phyloP scores from a whole-genome alignment of 2,888 invertebrate genomes.

The Nymphalis c-album region DNA sequence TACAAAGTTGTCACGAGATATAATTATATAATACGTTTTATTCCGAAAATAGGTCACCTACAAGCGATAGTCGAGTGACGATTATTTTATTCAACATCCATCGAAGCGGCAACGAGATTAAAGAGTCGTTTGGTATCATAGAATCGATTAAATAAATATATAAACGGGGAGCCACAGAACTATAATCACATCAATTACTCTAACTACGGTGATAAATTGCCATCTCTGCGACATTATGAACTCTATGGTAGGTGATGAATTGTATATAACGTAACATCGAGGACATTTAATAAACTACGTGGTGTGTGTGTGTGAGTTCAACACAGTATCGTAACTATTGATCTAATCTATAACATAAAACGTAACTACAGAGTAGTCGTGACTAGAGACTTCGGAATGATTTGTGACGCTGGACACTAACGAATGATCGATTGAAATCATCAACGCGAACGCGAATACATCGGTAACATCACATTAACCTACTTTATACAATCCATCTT shows the following conservation, averaged over 20 bases:
- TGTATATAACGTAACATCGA: constrained; percentile 46
- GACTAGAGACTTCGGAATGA: constrained; percentile 70
- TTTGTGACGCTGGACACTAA: constrained; percentile 49
- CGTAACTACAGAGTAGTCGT: constrained; percentile 58
- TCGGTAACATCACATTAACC: constrained; percentile 61
- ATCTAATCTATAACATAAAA: constrained; percentile 64
- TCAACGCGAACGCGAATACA: constrained; percentile 43
- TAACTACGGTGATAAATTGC: constrained; percentile 63
- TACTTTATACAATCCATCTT: constrained; percentile 76
- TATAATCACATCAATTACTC: constrained; percentile 69
- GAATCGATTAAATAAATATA: constrained; percentile 43
- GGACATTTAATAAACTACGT: constrained; percentile 54
- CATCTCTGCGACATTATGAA: constrained; percentile 35
- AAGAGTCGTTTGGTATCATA: constrained; percentile 56
- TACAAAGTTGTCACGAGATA: constrained; percentile 58
- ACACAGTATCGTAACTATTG: constrained; percentile 56
- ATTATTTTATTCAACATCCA: constrained; percentile 64
- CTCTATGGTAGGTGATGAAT: constrained; percentile 18
- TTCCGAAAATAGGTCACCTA: constrained; percentile 63
- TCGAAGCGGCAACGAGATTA: constrained; percentile 67
- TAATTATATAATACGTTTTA: constrained; percentile 40
- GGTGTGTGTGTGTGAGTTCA: constrained; percentile 63
- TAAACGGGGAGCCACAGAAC: constrained; percentile 59
- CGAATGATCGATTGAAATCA: constrained; percentile 39
- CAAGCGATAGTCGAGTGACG: constrained; percentile 70